phyloP scores from a whole-genome alignment of 2,888 invertebrate genomes.

The Cephus spinipes region DNA sequence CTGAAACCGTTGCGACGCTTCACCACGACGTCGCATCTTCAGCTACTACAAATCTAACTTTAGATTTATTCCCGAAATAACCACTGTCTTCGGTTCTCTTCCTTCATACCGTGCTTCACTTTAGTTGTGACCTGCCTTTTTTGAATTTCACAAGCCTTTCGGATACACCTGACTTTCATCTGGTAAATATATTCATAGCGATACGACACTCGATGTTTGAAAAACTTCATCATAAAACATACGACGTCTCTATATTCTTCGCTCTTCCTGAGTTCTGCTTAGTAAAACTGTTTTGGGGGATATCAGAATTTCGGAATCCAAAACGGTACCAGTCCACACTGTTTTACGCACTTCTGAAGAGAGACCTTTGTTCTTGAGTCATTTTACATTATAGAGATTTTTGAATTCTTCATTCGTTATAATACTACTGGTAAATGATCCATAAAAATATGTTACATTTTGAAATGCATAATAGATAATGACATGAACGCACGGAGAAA shows the following conservation, averaged over 20 bases:
- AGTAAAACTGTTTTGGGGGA: not conserved
- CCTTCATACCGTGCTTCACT: slow-evolving; percentile 22
- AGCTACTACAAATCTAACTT: slow-evolving; percentile 42
- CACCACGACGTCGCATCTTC: not conserved
- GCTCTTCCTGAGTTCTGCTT: not conserved
- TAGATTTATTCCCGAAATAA: slow-evolving; percentile 53
- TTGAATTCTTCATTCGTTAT: not conserved
- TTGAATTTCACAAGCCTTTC: slow-evolving; percentile 13
- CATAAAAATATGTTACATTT: not conserved
- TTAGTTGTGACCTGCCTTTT: slow-evolving; percentile 34
- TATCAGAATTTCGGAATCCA: not conserved
- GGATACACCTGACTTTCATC: not conserved
- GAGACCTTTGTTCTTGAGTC: not conserved
- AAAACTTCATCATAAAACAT: not conserved
- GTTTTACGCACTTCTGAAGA: not conserved
- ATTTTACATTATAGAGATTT: not conserved
- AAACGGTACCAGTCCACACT: not conserved
- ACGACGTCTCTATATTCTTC: not conserved
- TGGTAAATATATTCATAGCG: slow-evolving; percentile 8
- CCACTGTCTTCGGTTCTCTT: slow-evolving; percentile 35
- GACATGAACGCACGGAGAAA: not conserved
- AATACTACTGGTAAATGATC: not conserved
- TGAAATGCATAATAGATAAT: not conserved
- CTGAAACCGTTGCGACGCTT: slow-evolving; percentile 6
- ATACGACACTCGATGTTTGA: not conserved